phyloP scores from a whole-genome alignment of 1,140 invertebrate species.

The Gryllus bimaculatus region DNA sequence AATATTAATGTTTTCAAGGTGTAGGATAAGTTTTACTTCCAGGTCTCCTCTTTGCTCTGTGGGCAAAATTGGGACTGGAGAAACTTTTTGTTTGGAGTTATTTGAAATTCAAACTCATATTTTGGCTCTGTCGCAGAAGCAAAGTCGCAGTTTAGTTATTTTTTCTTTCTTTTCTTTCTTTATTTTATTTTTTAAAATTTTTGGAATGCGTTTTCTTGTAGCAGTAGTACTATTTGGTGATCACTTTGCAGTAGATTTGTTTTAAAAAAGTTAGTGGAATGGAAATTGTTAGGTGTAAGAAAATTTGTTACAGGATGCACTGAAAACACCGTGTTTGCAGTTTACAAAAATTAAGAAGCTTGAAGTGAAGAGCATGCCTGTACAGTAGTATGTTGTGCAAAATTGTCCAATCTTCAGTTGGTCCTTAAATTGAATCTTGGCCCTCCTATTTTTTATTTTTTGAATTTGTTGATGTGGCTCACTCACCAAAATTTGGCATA shows the following conservation, averaged over 20 bases:
- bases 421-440: slow-evolving; percentile 21
- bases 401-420: slow-evolving; percentile 30
- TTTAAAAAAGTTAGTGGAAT: slow-evolving; percentile 8
- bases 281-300: slow-evolving; percentile 17
- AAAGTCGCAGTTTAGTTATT: background rate
- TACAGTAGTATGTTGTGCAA: slow-evolving; percentile 29
- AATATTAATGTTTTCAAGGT: slow-evolving; percentile 11
- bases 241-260: slow-evolving; percentile 11
- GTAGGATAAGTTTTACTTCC: slow-evolving; percentile 39
- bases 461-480: slow-evolving; percentile 29
- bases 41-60: slow-evolving; percentile 79
- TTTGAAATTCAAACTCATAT: slow-evolving; percentile 23
- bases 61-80: slow-evolving; percentile 55
- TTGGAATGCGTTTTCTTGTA: slow-evolving; percentile 19
- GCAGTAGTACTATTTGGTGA: slow-evolving; percentile 18
- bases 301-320: slow-evolving; percentile 20
- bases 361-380: slow-evolving; percentile 26
- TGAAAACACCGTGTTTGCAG: slow-evolving; percentile 13
- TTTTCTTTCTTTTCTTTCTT: too few species aligned
- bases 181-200: slow-evolving; percentile 16
- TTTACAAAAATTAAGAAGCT: slow-evolving; percentile 16
- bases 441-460: slow-evolving; percentile 19
- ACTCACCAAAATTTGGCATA: slow-evolving; percentile 49
- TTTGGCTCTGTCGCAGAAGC: slow-evolving; percentile 25
- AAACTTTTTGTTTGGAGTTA: slow-evolving; percentile 25